phyloP scores from a whole-genome alignment of 2,888 invertebrate species.

The Dasysyrphus albostriatus region DNA sequence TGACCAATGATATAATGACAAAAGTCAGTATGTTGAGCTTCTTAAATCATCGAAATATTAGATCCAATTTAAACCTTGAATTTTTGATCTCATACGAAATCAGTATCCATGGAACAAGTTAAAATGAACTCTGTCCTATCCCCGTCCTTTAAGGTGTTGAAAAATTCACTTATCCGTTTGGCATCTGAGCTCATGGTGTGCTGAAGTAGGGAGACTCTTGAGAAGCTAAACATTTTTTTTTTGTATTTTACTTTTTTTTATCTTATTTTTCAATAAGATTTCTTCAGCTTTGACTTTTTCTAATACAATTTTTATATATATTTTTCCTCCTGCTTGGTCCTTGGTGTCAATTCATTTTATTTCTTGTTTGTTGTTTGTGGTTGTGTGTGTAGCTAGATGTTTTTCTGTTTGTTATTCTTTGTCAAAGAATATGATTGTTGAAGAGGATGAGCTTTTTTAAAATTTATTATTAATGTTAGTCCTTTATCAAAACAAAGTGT shows the following conservation, averaged over 20 bases:
- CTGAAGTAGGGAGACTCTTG: slow-evolving; percentile 15
- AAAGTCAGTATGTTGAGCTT: no score
- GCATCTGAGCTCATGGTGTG: slow-evolving; percentile 26
- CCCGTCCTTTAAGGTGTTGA: slow-evolving; percentile 16
- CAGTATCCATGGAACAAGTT: no score
- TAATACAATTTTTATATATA: slow-evolving; percentile 12
- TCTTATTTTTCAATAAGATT: neutral
- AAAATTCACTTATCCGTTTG: slow-evolving; percentile 46
- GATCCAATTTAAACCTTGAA: no score
- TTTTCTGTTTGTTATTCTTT: slow-evolving; percentile 18
- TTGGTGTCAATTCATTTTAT: slow-evolving; percentile 57
- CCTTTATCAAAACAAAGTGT: slow-evolving; percentile 34
- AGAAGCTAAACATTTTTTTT: slow-evolving; percentile 31
- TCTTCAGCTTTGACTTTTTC: slow-evolving; percentile 30
- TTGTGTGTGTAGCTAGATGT: slow-evolving; percentile 2
- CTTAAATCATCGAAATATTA: no score
- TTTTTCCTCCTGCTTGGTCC: slow-evolving; percentile 21
- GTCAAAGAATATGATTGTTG: slow-evolving; percentile 33
- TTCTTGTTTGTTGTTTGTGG: slow-evolving; percentile 38
- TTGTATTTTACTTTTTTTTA: slow-evolving; percentile 13
- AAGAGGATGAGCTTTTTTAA: slow-evolving; percentile 22
- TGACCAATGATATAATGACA: no score
- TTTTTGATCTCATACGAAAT: no score
- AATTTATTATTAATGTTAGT: slow-evolving; percentile 52
- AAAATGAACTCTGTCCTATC: no score